phyloP scores from a whole-genome alignment of 2,113 vertebrate species.

The Octodon degus region DNA sequence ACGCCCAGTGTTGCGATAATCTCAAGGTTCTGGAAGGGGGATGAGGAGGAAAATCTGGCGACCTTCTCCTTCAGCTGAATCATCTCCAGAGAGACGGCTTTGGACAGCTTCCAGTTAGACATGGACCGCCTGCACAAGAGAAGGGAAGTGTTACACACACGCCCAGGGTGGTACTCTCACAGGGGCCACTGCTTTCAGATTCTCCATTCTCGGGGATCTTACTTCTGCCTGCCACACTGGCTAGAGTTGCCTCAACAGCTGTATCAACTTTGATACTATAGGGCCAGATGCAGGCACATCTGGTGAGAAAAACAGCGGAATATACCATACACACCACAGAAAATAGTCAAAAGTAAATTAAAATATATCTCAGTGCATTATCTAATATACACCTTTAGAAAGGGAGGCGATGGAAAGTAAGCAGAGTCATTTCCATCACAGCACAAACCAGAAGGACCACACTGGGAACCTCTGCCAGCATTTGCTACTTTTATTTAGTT shows the following conservation, averaged over 20 bases:
- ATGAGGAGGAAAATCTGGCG: conserved; percentile 86
- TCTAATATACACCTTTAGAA: background rate
- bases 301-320: background rate
- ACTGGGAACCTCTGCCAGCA: background rate
- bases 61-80: conserved; percentile 91
- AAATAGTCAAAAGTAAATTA: conserved; percentile 31
- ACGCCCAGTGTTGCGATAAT: conserved; percentile 94
- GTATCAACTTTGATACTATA: background rate
- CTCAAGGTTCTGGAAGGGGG: conserved; percentile 92
- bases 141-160: conserved; percentile 29
- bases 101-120: conserved; percentile 83
- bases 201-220: background rate
- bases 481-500: conserved; percentile 53
- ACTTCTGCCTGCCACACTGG: background rate
- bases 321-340: background rate
- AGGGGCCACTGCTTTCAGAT: background rate
- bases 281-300: background rate
- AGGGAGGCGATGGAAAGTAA: background rate
- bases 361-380: background rate
- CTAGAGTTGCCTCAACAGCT: background rate
- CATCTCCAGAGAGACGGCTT: conserved; percentile 87
- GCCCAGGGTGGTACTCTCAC: background rate
- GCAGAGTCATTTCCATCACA: background rate
- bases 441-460: background rate
- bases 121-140: conserved; percentile 84